Evolutionary conservation across 2,888 invertebrate species (phyloP).

Genomic region (Boloria selene): DNA sequence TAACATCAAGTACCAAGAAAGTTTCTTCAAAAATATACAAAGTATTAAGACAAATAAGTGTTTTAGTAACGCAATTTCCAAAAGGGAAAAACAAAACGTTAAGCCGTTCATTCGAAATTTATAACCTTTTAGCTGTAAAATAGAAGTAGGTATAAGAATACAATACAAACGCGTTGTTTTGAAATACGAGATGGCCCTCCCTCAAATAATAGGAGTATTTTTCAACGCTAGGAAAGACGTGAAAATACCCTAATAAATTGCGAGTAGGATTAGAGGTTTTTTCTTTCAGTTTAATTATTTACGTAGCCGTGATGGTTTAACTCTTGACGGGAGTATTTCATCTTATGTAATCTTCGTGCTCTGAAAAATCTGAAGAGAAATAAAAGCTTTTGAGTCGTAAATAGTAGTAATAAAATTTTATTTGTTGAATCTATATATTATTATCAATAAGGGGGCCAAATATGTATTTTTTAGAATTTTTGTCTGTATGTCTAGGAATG

Average conservation of each 20-base stretch:
- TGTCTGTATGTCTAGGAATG: background rate
- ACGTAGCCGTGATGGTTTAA: constrained; percentile 41
- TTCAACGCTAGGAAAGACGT: constrained; percentile 70
- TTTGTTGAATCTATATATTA: no score
- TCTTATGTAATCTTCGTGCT: constrained; percentile 36
- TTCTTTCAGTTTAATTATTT: constrained; percentile 53
- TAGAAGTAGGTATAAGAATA: constrained; percentile 66
- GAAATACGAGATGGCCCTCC: constrained; percentile 70
- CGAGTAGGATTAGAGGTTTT: constrained; percentile 58
- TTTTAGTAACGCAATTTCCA: constrained; percentile 5
- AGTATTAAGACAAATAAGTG: background rate
- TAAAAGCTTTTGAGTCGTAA: constrained; percentile 4
- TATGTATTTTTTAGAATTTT: no score
- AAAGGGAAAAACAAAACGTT: constrained; percentile 47
- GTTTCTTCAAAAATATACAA: no score
- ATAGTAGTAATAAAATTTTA: no score
- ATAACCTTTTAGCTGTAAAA: constrained; percentile 68
- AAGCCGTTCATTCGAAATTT: constrained; percentile 63
- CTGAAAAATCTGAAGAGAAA: constrained; percentile 11
- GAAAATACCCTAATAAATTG: constrained; percentile 70
- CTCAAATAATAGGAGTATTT: constrained; percentile 72
- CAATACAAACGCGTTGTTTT: constrained; percentile 76
- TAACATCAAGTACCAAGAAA: no score
- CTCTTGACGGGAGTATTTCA: constrained; percentile 38
- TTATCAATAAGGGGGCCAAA: no score